Percentiles rank a stretch among this genome's conserved stretches.
phyloP scores from a whole-genome alignment of 2,888 invertebrate genomes.

The Agrilus biguttatus region DNA sequence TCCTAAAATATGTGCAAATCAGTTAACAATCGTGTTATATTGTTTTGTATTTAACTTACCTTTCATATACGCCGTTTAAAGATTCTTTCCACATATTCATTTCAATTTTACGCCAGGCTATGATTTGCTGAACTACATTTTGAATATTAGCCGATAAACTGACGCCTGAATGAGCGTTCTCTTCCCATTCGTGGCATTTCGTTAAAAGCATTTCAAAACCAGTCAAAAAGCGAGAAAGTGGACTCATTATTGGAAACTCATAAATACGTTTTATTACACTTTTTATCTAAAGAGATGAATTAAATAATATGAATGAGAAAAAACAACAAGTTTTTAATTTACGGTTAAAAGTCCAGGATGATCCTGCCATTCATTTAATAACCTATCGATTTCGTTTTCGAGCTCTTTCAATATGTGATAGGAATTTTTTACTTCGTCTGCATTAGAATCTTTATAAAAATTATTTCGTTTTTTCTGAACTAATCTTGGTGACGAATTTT shows the following conservation, averaged over 20 bases:
- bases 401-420: constrained; percentile 53
- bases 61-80: constrained; percentile 50
- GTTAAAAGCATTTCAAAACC: constrained; percentile 81
- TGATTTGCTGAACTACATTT: constrained; percentile 64
- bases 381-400: constrained; percentile 40
- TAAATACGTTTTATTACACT: constrained; percentile 49
- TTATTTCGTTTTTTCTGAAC: constrained; percentile 34
- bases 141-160: constrained; percentile 62
- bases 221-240: constrained; percentile 75
- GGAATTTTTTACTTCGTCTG: constrained; percentile 61
- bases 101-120: constrained; percentile 84
- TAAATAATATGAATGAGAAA: neutral
- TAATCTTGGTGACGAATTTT: constrained; percentile 13
- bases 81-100: constrained; percentile 78
- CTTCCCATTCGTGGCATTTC: constrained; percentile 83
- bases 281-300: constrained; percentile 37
- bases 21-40: neutral
- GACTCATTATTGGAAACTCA: constrained; percentile 61
- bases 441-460: constrained; percentile 74
- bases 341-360: constrained; percentile 77
- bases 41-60: constrained; percentile 25
- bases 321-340: constrained; percentile 15
- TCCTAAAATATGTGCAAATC: constrained; percentile 28
- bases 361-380: constrained; percentile 74
- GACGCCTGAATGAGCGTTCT: constrained; percentile 75